Base-by-base conservation (phyloP, 1,140 invertebrate genomes). In the Tetramorium simillimum region DNA sequence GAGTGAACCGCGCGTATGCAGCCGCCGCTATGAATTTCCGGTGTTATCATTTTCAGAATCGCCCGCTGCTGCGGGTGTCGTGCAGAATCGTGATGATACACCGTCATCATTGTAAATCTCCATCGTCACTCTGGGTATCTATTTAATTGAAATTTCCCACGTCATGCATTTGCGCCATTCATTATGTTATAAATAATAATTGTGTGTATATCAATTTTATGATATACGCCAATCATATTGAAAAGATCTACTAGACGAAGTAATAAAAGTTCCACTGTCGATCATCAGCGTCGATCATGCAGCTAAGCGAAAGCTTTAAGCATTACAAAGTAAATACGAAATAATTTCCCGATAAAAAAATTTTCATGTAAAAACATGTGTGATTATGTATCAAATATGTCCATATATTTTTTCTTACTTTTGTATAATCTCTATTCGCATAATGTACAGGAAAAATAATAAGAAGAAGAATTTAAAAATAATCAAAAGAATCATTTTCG, bases 161-260 rank as follows among this genome's bases (percentile, higher is more conserved):
- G 40, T 73, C 16, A 58, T 46, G 80, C 53, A 67, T 82, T 58
- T 33, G 53, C 69, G 67, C 53, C 67, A 67, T 73, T 81, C 21
- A 60, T 82, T 73, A 60, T 60, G 40, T 72, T 58, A 60, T 24
- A 56, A 60, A 51, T 82, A 21, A 69, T 82, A 90, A 91, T 85
- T 49, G 86, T 62, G 51, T 76, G 85, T 92, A 69, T 92, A 49
- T 69, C 88, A 90, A 92, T 92, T 89, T 88, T 77, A 86, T 72
- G 63, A 89, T 85, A 69, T 43, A 43, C 49, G 21, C 65, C 49
- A 28, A 43, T 81, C 49, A 49, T 16, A 14, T 40, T 14, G 78
- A 14, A 56, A 28, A 43, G 2, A 46, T 80, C 14, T 43, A 56
- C n/a, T 62, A 6, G 40, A 46, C 24, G 37, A 46, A 33, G 1